Percentiles rank a stretch among this genome's conserved stretches.
Evolutionary conservation across 2,113 vertebrate genomes (phyloP).

Genomic region (Lophotis ruficrista): DNA sequence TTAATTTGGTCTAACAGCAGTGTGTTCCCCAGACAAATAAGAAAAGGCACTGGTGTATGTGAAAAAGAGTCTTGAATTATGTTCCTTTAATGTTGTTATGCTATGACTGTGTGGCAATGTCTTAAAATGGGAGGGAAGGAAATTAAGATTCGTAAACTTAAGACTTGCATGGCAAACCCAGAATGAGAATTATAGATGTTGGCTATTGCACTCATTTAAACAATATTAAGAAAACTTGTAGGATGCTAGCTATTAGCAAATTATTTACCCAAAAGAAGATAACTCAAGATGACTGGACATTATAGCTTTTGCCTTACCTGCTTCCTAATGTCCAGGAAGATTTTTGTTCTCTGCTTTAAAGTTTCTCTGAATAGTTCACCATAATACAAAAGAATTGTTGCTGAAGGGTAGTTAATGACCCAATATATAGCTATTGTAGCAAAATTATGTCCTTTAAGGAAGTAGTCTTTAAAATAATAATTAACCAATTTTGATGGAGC

Average conservation of each 20-base stretch:
- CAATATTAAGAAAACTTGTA: not conserved
- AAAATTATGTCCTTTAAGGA: not conserved
- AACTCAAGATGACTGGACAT: not conserved
- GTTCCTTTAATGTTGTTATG: not conserved
- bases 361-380: not conserved
- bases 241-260: not conserved
- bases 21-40: constrained; percentile 6
- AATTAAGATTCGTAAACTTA: constrained; percentile 21
- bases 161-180: not conserved
- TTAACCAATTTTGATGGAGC: not conserved
- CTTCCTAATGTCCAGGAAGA: not conserved
- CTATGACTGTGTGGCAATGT: not conserved
- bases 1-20: constrained; percentile 30
- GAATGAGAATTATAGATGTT: not conserved
- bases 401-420: constrained; percentile 27
- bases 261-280: not conserved
- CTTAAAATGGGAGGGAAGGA: not conserved
- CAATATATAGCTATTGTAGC: not conserved
- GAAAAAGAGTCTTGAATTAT: not conserved
- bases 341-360: not conserved
- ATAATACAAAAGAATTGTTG: not conserved
- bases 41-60: not conserved
- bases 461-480: not conserved
- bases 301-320: not conserved
- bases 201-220: not conserved